phyloP scores from a whole-genome alignment of 2,113 vertebrate genomes.

The Desmodus rotundus region DNA sequence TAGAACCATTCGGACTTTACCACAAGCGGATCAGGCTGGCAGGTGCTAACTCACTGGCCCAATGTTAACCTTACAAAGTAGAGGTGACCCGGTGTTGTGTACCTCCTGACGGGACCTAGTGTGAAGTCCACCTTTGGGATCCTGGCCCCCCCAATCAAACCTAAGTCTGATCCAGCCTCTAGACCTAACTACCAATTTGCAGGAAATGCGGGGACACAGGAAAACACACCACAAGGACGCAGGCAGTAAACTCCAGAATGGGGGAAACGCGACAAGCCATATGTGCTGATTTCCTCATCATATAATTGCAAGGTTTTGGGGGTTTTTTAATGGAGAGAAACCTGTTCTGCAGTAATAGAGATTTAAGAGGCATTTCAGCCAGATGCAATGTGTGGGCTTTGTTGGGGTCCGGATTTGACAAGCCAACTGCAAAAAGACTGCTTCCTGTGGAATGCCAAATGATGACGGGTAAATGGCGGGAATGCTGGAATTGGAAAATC shows the following conservation, averaged over 20 bases:
- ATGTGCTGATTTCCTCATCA: neutral
- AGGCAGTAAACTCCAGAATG: neutral
- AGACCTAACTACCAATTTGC: neutral
- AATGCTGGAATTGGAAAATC: neutral
- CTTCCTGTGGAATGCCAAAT: neutral
- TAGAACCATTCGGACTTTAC: neutral
- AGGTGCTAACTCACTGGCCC: neutral
- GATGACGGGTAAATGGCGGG: neutral
- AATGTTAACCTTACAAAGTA: neutral
- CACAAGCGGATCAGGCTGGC: neutral
- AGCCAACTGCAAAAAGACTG: neutral
- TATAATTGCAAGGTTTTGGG: neutral
- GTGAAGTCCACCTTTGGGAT: neutral
- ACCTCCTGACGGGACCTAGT: neutral
- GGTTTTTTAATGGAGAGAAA: neutral
- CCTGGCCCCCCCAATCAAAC: neutral
- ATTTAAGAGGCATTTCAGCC: neutral
- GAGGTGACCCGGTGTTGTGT: neutral
- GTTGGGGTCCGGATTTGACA: neutral
- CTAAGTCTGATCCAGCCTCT: neutral
- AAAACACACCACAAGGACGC: neutral
- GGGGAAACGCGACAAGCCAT: neutral
- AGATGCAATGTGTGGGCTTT: neutral
- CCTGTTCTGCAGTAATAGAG: neutral
- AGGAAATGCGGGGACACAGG: neutral